Evolutionary conservation across 1,140 invertebrate genomes (phyloP).

Genomic region (Ganaspis sp.): DNA sequence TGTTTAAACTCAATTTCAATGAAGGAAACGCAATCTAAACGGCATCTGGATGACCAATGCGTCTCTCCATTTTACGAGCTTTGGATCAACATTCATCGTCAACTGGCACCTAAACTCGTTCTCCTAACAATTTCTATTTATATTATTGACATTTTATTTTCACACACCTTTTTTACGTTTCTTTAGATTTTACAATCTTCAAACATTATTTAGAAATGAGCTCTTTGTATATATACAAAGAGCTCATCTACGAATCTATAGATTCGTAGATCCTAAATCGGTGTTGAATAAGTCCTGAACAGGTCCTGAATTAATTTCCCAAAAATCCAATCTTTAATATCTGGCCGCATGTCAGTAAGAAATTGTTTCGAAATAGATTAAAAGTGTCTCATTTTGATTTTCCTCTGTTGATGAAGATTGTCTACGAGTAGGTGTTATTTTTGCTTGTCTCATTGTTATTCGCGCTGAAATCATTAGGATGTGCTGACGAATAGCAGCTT

Average conservation of each 20-base stretch:
- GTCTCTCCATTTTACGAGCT: conserved; percentile 19
- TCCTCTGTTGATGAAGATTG: background rate
- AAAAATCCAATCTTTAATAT: no score
- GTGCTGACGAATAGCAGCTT: conserved; percentile 14
- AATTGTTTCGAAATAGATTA: no score
- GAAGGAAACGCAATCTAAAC: conserved; percentile 13
- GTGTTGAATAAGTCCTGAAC: no score
- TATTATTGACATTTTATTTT: background rate
- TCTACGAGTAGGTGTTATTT: background rate
- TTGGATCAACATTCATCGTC: background rate
- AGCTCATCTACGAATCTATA: no score
- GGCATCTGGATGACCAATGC: conserved; percentile 16
- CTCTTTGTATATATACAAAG: no score
- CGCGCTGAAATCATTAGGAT: background rate
- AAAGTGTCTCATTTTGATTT: background rate
- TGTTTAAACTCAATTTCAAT: conserved; percentile 29
- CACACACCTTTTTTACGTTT: no score
- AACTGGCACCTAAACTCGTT: background rate
- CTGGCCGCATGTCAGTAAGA: no score
- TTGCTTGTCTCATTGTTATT: background rate
- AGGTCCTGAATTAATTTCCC: no score
- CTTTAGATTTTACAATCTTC: no score
- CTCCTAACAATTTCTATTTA: background rate
- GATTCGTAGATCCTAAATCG: no score
- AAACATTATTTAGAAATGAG: no score